Evolutionary conservation across 2,888 invertebrate genomes (phyloP).

Genomic region (Ceriagrion tenellum): DNA sequence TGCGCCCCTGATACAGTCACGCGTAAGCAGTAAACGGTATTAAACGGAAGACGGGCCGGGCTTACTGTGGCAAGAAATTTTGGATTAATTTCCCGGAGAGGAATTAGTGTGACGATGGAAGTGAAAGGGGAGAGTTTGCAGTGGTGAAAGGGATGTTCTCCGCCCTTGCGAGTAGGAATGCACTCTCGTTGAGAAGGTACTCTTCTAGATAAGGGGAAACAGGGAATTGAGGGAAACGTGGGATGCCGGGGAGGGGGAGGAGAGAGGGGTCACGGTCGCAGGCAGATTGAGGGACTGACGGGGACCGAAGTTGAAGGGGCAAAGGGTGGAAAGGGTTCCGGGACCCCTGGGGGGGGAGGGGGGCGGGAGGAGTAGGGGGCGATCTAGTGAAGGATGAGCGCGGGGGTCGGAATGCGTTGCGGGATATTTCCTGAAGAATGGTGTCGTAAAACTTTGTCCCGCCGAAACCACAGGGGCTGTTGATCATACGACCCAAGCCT

Average conservation of each 20-base stretch:
- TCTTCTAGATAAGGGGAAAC: neutral
- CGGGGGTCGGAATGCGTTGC: neutral
- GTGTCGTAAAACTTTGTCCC: neutral
- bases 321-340: neutral
- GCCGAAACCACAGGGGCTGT: neutral
- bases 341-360: neutral
- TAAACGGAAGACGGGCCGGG: neutral
- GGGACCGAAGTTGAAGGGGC: no score
- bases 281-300: neutral
- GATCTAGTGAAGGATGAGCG: neutral
- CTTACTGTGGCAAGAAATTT: neutral
- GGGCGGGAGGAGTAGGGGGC: no score
- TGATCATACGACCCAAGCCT: neutral
- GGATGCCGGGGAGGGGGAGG: no score
- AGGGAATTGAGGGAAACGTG: neutral
- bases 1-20: neutral
- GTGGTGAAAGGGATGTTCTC: neutral
- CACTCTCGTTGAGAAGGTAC: neutral
- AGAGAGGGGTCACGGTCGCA: neutral
- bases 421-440: constrained; percentile 31
- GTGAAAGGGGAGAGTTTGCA: neutral
- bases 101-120: neutral
- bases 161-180: neutral
- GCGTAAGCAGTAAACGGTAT: neutral
- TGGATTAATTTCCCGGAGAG: neutral